These are phyloP conservation scores for Amblyjoppa proteus DNA, from an alignment of 2,888 invertebrate species.

Conservation along the genomic window DNA sequence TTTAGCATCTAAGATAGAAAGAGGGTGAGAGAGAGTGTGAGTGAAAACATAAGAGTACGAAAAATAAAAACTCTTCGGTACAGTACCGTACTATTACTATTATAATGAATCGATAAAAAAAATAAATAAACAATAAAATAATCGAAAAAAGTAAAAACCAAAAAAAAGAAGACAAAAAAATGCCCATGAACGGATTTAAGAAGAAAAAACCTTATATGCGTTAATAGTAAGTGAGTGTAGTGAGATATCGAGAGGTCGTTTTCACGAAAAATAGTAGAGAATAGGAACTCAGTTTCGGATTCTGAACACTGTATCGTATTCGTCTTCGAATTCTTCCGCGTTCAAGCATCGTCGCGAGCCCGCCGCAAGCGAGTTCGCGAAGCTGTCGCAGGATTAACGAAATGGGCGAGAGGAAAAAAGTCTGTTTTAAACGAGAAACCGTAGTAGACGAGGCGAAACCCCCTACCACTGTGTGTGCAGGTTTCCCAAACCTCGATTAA, in stretches of 20 bases:
- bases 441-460: constrained; percentile 42
- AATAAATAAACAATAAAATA: constrained; percentile 12
- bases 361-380: neutral
- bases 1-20: constrained; percentile 56
- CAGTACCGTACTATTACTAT: constrained; percentile 62
- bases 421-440: constrained; percentile 53
- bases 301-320: constrained; percentile 61
- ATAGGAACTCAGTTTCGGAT: constrained; percentile 63
- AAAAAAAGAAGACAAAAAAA: constrained; percentile 30
- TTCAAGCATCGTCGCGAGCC: neutral
- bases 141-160: constrained; percentile 14
- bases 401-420: constrained; percentile 60
- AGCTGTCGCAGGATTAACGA: constrained; percentile 11
- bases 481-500: constrained; percentile 39
- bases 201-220: constrained; percentile 18
- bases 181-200: constrained; percentile 26
- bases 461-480: constrained; percentile 27
- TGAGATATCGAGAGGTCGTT: constrained; percentile 29
- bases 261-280: constrained; percentile 41
- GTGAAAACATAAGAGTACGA: constrained; percentile 36
- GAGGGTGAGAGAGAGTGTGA: constrained; percentile 25
- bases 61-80: constrained; percentile 56
- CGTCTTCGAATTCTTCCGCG: constrained; percentile 51
- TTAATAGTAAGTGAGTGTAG: constrained; percentile 31
- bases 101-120: constrained; percentile 40